Evolutionary conservation across 2,888 invertebrate species (phyloP).

Genomic region (Globia sparganii): DNA sequence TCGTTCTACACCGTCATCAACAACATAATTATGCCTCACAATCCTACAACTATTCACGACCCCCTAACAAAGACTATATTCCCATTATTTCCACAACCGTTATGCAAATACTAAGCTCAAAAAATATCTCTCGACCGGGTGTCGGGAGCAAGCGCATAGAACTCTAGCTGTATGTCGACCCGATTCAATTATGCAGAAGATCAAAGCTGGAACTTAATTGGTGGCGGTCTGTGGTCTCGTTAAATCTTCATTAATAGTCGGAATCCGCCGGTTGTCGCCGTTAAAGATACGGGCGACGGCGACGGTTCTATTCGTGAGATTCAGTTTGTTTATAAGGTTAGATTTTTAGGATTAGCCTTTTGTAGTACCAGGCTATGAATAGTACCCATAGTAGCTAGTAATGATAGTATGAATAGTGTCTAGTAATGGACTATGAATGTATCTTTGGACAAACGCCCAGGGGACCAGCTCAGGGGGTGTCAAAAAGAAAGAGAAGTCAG

Average conservation of each 20-base stretch:
- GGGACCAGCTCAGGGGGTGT: not conserved
- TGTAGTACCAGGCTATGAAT: not conserved
- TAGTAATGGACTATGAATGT: not conserved
- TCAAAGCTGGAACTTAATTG: conserved; percentile 71
- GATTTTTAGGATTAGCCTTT: not conserved
- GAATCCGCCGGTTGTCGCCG: conserved; percentile 54
- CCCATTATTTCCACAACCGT: not conserved
- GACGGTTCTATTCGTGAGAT: conserved; percentile 16
- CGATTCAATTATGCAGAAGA: conserved; percentile 71
- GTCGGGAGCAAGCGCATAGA: conserved; percentile 19
- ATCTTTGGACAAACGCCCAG: too few species aligned
- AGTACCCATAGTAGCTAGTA: not conserved
- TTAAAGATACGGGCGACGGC: conserved; percentile 52
- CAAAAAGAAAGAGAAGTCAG: too few species aligned
- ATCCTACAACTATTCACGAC: not conserved
- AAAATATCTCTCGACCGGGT: conserved; percentile 26
- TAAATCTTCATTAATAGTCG: conserved; percentile 69
- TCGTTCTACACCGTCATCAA: not conserved
- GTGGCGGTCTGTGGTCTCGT: conserved; percentile 69
- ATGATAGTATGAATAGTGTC: too few species aligned
- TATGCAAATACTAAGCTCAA: conserved; percentile 33
- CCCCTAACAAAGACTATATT: not conserved
- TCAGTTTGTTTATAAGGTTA: not conserved
- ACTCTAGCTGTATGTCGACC: conserved; percentile 49
- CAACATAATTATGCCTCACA: not conserved